Conservation (phyloP, 1,140 invertebrate species). For the Drosophila ercepeae region DNA sequence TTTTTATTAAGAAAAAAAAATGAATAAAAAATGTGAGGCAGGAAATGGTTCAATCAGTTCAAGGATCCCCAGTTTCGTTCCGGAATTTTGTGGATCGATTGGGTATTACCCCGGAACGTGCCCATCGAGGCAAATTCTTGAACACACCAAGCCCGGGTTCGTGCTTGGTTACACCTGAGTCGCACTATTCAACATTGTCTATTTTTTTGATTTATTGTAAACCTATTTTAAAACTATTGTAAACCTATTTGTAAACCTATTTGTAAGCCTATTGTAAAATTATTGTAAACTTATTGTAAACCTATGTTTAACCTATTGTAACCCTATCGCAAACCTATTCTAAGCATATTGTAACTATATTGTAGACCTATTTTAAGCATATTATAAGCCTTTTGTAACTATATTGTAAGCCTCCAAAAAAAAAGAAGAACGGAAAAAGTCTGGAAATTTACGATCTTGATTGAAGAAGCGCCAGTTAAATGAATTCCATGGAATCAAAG, state of each 20-base stretch:
- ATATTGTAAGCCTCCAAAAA: too few relatives aligned
- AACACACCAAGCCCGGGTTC: slow-evolving; percentile 34
- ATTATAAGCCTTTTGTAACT: too few relatives aligned
- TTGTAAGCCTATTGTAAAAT: too few relatives aligned
- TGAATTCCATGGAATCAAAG: slow-evolving; percentile 62
- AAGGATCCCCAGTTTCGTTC: slow-evolving; percentile 19
- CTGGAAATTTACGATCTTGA: slow-evolving; percentile 64
- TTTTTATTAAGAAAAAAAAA: neutral
- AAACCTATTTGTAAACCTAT: too few relatives aligned
- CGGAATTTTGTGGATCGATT: slow-evolving; percentile 17
- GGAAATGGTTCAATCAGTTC: slow-evolving; percentile 39
- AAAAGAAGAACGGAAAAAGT: too few relatives aligned
- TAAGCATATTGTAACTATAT: too few relatives aligned
- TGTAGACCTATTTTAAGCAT: too few relatives aligned
- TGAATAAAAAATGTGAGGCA: neutral
- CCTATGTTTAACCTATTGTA: too few relatives aligned
- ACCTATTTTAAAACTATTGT: too few relatives aligned
- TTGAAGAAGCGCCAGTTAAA: slow-evolving; percentile 73
- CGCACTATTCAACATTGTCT: neutral
- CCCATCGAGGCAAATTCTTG: slow-evolving; percentile 45
- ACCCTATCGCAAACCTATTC: too few relatives aligned
- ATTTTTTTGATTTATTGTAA: neutral
- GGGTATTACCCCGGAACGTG: slow-evolving; percentile 21
- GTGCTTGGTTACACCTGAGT: slow-evolving; percentile 56
- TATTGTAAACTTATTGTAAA: too few relatives aligned